Evolutionary conservation across 2,113 vertebrate species (phyloP).

Genomic region (Smithornis capensis): DNA sequence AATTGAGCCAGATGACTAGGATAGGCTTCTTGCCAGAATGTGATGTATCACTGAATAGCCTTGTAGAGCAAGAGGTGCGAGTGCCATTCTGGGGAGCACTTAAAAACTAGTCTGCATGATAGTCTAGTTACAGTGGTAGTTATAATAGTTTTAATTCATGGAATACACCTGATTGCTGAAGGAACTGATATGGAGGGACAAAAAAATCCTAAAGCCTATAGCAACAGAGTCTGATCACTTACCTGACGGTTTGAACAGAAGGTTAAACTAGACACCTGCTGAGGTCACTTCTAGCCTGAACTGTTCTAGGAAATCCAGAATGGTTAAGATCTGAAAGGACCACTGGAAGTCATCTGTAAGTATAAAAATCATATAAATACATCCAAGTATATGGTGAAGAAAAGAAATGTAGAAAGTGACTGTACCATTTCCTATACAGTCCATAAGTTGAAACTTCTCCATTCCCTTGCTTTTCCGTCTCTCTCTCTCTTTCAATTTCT

Average conservation of each 20-base stretch:
- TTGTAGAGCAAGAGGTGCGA: neutral
- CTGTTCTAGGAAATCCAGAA: neutral
- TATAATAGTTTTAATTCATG: neutral
- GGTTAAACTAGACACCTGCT: neutral
- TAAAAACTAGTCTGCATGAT: neutral
- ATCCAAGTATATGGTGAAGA: neutral
- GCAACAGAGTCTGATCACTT: neutral
- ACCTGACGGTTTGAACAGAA: neutral
- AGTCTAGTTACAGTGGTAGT: neutral
- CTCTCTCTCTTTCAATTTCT: neutral
- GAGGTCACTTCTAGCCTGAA: neutral
- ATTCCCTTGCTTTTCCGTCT: rapidly evolving
- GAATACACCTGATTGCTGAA: neutral
- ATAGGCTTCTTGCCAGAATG: neutral
- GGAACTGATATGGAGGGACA: neutral
- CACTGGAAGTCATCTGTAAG: neutral
- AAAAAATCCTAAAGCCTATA: neutral
- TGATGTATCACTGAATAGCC: neutral
- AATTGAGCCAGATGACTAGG: neutral
- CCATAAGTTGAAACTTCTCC: neutral
- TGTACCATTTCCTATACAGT: neutral
- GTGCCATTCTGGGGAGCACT: neutral
- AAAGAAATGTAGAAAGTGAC: neutral
- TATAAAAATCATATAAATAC: neutral
- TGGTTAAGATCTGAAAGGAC: neutral